These are phyloP conservation scores for Eulacestoma nigropectus DNA, from an alignment of 2,113 vertebrate genomes.

Conservation along the genomic window DNA sequence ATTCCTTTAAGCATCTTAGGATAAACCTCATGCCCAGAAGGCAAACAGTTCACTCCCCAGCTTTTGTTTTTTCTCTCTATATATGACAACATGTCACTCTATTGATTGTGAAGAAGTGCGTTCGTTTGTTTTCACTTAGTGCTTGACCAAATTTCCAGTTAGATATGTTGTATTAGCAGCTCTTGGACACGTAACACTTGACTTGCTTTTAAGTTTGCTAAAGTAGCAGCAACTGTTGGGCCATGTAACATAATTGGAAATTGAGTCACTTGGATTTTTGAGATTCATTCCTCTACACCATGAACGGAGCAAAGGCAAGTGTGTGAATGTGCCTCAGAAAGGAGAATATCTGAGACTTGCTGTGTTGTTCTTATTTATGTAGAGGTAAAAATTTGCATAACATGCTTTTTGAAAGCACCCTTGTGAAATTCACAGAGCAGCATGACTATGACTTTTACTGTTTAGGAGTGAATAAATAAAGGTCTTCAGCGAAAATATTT, in stretches of 20 bases:
- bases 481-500: neutral
- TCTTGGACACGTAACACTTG: neutral
- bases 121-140: neutral
- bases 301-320: neutral
- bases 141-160: neutral
- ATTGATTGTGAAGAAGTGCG: neutral
- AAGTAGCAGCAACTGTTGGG: neutral
- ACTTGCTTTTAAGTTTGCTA: neutral
- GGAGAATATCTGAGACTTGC: neutral
- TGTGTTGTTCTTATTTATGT: neutral
- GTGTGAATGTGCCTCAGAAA: neutral
- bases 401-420: neutral
- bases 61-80: accelerated
- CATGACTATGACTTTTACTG: neutral
- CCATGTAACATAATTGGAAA: neutral
- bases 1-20: neutral
- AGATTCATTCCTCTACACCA: neutral
- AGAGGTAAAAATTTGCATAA: neutral
- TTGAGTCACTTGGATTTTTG: neutral
- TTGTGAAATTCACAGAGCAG: neutral
- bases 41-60: neutral
- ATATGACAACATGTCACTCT: neutral
- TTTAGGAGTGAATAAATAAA: neutral
- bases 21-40: neutral
- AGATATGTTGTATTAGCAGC: neutral